phyloP scores from a whole-genome alignment of 2,113 vertebrate species.

The Hemiprocne comata region DNA sequence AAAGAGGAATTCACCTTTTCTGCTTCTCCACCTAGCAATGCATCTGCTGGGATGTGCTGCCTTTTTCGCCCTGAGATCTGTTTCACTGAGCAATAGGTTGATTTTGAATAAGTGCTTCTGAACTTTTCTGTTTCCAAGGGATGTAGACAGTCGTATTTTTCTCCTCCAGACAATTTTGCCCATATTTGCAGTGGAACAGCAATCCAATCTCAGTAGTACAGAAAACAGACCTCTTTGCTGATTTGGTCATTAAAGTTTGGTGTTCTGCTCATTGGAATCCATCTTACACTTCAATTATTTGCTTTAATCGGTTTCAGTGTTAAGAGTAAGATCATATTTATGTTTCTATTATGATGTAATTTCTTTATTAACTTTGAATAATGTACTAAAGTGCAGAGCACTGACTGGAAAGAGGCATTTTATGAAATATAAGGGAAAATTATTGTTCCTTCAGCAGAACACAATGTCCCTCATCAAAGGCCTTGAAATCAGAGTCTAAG shows the following conservation, averaged over 20 bases:
- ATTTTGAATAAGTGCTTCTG: fast-evolving
- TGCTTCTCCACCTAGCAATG: not conserved
- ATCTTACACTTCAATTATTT: not conserved
- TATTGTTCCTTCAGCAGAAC: constrained; percentile 1
- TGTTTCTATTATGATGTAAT: constrained; percentile 13
- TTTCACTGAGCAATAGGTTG: not conserved
- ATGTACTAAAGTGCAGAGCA: not conserved
- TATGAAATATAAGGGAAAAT: not conserved
- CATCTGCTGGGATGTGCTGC: not conserved
- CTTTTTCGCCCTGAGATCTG: not conserved
- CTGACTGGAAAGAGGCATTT: not conserved
- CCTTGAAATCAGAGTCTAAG: not conserved
- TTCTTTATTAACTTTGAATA: constrained; percentile 42
- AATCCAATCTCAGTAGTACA: not conserved
- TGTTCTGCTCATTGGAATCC: not conserved
- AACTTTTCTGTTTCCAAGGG: not conserved
- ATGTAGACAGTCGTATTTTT: not conserved
- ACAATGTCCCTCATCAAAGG: not conserved
- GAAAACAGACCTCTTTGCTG: not conserved
- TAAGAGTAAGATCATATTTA: not conserved
- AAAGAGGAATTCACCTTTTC: not conserved
- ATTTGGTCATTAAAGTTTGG: not conserved
- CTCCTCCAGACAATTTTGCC: not conserved
- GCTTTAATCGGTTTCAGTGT: not conserved
- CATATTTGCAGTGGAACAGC: not conserved